Evolutionary conservation across 2,888 invertebrate species (phyloP).

Genomic region (Fragum whitleyi): DNA sequence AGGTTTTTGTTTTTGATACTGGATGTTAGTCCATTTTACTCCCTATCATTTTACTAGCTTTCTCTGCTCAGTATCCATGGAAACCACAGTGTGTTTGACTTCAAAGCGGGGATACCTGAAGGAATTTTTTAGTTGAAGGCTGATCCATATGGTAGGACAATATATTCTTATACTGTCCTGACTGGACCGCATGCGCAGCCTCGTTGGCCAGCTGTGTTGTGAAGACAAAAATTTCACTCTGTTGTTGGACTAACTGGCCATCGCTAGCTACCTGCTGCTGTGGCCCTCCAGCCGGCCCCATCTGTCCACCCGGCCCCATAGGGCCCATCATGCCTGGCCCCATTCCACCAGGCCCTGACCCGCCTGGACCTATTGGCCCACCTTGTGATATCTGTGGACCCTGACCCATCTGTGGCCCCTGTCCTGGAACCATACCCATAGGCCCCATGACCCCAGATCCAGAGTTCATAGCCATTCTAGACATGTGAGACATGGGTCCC

Average conservation of each 20-base stretch:
- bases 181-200: constrained; percentile 96
- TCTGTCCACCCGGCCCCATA: constrained; percentile 42
- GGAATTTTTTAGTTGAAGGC: constrained; percentile 96
- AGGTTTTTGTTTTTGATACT: too few relatives aligned
- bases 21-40: too few relatives aligned
- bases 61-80: constrained; percentile 6
- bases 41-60: too few relatives aligned
- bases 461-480: constrained; percentile 50
- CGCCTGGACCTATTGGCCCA: constrained; percentile 39
- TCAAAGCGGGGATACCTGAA: constrained; percentile 89
- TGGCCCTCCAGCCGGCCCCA: constrained; percentile 37
- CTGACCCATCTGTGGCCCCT: constrained; percentile 32
- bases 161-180: constrained; percentile 95
- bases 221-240: constrained; percentile 99
- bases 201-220: constrained; percentile 97
- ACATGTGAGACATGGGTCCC: constrained; percentile 38
- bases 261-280: constrained; percentile 68
- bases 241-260: constrained; percentile 89
- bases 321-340: constrained; percentile 31
- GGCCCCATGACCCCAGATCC: constrained; percentile 42
- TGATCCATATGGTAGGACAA: constrained; percentile 97
- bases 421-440: constrained; percentile 23
- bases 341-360: constrained; percentile 27
- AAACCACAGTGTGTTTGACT: constrained; percentile 10
- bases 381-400: constrained; percentile 36